Evolutionary conservation across 2,888 invertebrate genomes (phyloP), one percentile per base, ranked within the genome.

Genomic region (Hartigia nigra): DNA sequence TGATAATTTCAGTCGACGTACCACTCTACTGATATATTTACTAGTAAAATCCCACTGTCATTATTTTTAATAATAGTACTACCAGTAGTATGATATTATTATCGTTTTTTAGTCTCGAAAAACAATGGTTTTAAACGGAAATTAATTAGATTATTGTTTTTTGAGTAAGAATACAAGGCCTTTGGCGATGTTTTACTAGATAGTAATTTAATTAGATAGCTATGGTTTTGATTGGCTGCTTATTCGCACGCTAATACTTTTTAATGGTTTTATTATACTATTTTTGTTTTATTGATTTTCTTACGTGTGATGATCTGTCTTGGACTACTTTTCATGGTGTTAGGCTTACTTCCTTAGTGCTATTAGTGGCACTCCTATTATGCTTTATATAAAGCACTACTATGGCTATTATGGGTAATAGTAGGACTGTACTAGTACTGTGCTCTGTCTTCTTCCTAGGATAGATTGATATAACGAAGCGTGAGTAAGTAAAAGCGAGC

Each of bases 401-500:
- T 55, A 55, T 23, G 23, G 23, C 55, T 55, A 55, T 55, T 55
- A 55, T 55, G 55, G 55, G 23, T 55, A 55, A 55, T 55, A 55
- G 55, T 55, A 55, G 55, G 55, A 55, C 55, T 55, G 55, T 23
- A 55, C 55, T 9, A 2, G 55, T 2, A 23, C 23, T 55, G 55
- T 23, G 55, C 55, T 55, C 23, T 55, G 55, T 5, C 55, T 55
- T 55, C 55, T 55, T 55, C 55, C 55, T 55, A 55, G 55, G 55
- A 55, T 55, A 23, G 55, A 55, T 55, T 55, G 55, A 55, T 55
- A 55, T 55, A 55, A 55, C 55, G 55, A 55, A 55, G 55, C 55
- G 55, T 55, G 55, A 74, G 77, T 77, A 77, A 37, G 31, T 77
- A 55, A 77, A 36, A 75, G 78, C 70, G 74, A 36, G 34, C 76